Evolutionary conservation across 2,797 vertebrate species (phyloP), one percentile per base, ranked within the genome.

Genomic region (Acanthornis magna): DNA sequence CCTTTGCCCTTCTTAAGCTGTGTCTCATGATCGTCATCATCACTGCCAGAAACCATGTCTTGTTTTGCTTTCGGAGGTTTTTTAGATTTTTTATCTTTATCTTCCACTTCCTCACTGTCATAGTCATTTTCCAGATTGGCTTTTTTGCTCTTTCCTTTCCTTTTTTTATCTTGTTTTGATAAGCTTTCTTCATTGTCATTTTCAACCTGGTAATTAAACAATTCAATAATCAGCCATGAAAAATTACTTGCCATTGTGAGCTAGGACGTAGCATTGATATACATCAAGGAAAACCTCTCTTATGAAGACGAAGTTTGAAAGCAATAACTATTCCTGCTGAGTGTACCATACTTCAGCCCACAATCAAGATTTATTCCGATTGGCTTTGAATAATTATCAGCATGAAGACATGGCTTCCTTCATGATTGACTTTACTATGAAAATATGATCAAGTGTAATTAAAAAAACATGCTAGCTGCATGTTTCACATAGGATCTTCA

Each of bases 141-240:
- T 91, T 98, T 99, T 98, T 98, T 99, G 70, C 92, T 98, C 94
- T 99, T 99, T 71, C 98, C 98, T 97, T 99, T 99, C 96, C 98
- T 99, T 97, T 99, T 99, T 97, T 99, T 99, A 74, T 98, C 98
- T 95, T 98, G 98, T 79, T 98, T 98, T 93, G 96, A 95, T 61
- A 82, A 73, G 80, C 54, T 76, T 90, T 98, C 99, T 11, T 98
- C 98, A 22, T 98, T 98, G 68, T 98, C 93, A 78, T 98, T 94
- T 91, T 99, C 97, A 82, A 95, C 96, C 98, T 99, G 97, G 71
- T 89, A 96, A 88, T 79, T 58, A 93, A 95, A 66, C 30, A 90
- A 90, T 60, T 76, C 30, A 75, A 38, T 72, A 60, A 94, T 93
- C 57, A 95, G 63, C 21, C 62, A 79, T 32, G 23, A 84, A 84